phyloP scores from a whole-genome alignment of 1,140 invertebrate species.

The Pantala flavescens region DNA sequence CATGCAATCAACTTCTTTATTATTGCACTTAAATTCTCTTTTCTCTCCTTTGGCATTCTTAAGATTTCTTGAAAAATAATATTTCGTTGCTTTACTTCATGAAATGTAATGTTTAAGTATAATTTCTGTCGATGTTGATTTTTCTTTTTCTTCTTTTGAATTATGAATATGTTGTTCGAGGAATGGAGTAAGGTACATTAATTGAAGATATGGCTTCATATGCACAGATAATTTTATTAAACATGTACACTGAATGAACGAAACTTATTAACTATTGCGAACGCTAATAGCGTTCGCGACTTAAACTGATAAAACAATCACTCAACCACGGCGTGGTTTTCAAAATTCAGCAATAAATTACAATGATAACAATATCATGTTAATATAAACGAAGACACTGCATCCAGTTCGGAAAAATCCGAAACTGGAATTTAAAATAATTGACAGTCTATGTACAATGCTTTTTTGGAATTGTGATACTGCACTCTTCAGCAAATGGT shows the following conservation, averaged over 20 bases:
- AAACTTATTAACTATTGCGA: neutral
- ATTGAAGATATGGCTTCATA: neutral
- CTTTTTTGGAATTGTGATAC: neutral
- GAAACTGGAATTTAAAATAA: neutral
- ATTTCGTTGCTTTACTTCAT: too few relatives aligned
- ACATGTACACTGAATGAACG: neutral
- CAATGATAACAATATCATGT: constrained; percentile 3
- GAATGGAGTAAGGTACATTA: neutral
- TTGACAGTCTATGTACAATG: constrained; percentile 2
- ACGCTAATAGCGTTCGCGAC: neutral
- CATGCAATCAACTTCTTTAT: too few relatives aligned
- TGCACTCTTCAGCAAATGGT: neutral
- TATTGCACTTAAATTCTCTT: too few relatives aligned
- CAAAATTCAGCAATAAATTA: constrained; percentile 8
- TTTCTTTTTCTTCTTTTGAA: too few relatives aligned
- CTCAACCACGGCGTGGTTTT: neutral
- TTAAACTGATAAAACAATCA: constrained; percentile 8
- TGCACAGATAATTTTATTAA: neutral
- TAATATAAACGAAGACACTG: neutral
- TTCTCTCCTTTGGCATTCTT: too few relatives aligned
- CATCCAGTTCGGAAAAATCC: neutral
- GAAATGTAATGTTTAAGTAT: too few relatives aligned
- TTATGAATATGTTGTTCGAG: neutral
- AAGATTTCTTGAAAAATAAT: too few relatives aligned
- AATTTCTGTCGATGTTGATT: too few relatives aligned